Percentiles rank a stretch among this genome's conserved stretches.
Evolutionary conservation across 2,797 vertebrate species (phyloP).

Genomic region (Danio albolineatus): DNA sequence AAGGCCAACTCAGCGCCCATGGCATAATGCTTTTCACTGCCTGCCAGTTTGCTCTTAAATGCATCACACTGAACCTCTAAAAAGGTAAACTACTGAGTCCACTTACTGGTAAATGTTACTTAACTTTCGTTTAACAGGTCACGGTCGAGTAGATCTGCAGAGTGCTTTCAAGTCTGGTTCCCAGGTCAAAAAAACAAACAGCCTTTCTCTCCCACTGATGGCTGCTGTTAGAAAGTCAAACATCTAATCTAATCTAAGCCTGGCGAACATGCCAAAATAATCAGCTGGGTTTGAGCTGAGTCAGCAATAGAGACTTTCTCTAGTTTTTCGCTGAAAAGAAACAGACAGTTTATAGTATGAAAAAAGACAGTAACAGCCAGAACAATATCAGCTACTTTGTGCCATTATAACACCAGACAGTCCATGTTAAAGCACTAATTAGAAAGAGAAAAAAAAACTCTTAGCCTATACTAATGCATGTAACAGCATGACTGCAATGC

Average conservation of each 20-base stretch:
- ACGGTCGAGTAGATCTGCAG: neutral
- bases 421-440: neutral
- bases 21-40: conserved; percentile 5
- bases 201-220: conserved; percentile 13
- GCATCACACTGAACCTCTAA: neutral
- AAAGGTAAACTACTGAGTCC: neutral
- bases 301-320: conserved; percentile 50
- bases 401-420: neutral
- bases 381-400: neutral
- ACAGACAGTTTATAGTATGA: neutral
- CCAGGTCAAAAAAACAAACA: conserved; percentile 43
- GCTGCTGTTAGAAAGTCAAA: conserved; percentile 48
- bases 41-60: neutral
- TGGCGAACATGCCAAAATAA: conserved; percentile 50
- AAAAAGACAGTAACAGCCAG: neutral
- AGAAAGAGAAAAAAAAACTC: neutral
- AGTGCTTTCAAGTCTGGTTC: neutral
- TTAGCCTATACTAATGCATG: neutral
- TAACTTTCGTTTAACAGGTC: neutral
- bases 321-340: conserved; percentile 17
- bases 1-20: conserved; percentile 47
- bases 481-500: neutral
- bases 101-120: conserved; percentile 10
- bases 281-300: conserved; percentile 49
- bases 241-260: conserved; percentile 45